These are phyloP conservation scores for Pseudopodoces humilis DNA, from an alignment of 2,113 vertebrate species.

Conservation along the genomic window DNA sequence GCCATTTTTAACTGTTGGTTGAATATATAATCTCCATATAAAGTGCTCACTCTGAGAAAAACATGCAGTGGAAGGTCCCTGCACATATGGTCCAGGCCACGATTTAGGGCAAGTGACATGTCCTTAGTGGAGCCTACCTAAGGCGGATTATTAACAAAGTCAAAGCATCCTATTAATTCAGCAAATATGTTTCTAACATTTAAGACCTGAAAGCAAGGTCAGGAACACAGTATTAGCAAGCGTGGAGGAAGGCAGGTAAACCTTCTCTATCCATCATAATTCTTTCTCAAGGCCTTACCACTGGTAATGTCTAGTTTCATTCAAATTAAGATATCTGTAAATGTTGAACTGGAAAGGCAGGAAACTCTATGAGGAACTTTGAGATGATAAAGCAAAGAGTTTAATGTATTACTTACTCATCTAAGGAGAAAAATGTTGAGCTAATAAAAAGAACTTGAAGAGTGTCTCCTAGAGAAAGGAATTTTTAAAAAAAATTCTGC, in stretches of 20 bases:
- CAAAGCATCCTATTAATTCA: not conserved
- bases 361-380: not conserved
- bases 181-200: not conserved
- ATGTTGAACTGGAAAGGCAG: not conserved
- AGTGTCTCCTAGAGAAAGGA: not conserved
- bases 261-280: not conserved
- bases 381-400: not conserved
- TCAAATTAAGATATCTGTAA: not conserved
- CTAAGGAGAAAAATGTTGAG: not conserved
- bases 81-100: not conserved
- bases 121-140: not conserved
- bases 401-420: not conserved
- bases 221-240: not conserved
- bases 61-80: not conserved
- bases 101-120: not conserved
- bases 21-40: not conserved
- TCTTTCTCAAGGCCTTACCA: not conserved
- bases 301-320: not conserved
- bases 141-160: not conserved
- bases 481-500: not conserved
- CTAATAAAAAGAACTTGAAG: not conserved
- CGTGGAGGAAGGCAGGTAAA: rapidly evolving
- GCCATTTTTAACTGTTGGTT: conserved; percentile 25
- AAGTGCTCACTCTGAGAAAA: not conserved
- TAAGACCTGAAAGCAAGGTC: not conserved